phyloP scores from a whole-genome alignment of 2,888 invertebrate species.

The Prosopocoilus inquinatus region DNA sequence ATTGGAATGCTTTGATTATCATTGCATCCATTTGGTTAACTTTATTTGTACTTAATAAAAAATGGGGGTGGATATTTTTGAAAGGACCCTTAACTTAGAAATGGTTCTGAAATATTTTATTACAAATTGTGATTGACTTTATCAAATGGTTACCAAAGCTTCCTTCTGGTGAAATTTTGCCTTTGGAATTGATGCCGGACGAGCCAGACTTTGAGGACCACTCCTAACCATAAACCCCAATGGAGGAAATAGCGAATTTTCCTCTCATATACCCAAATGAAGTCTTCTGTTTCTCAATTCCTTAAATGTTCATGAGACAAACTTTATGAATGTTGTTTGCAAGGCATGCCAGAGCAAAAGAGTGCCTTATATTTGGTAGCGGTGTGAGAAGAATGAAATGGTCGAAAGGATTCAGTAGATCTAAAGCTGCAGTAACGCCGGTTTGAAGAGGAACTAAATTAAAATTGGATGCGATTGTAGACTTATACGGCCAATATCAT shows the following conservation, averaged over 20 bases:
- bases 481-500: too few species aligned
- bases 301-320: conserved; percentile 74
- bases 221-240: conserved; percentile 54
- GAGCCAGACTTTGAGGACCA: conserved; percentile 60
- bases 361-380: conserved; percentile 64
- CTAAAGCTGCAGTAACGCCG: conserved; percentile 64
- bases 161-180: conserved; percentile 60
- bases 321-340: conserved; percentile 74
- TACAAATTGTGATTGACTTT: conserved; percentile 55
- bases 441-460: conserved; percentile 72
- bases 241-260: conserved; percentile 49
- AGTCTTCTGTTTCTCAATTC: conserved; percentile 51
- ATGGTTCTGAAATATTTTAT: too few species aligned
- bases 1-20: too few species aligned
- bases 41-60: too few species aligned
- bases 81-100: too few species aligned
- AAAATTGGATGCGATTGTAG: conserved; percentile 80
- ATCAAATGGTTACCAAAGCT: conserved; percentile 57
- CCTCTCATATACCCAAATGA: conserved; percentile 46
- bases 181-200: conserved; percentile 62
- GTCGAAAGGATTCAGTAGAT: conserved; percentile 76
- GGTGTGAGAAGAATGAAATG: conserved; percentile 75
- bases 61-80: too few species aligned
- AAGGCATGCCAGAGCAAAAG: conserved; percentile 60
- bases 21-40: too few species aligned